Conservation (phyloP, 1,140 invertebrate genomes). For the Formica selysi region DNA sequence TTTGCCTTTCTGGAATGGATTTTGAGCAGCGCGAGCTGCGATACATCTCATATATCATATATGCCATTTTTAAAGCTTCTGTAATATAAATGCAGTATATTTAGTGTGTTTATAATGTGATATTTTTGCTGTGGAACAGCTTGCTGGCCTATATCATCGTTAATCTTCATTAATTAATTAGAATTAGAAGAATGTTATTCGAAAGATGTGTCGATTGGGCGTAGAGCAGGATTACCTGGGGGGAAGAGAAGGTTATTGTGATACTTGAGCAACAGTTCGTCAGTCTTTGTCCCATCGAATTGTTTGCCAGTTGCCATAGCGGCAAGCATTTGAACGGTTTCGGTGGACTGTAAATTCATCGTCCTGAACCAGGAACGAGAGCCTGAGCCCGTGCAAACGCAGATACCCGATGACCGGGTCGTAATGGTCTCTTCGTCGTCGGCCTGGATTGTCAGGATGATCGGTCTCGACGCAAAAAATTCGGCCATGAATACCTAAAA, state of each 20-base stretch:
- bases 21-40: background rate
- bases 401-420: constrained; percentile 97
- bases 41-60: constrained; percentile 64
- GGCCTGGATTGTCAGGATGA: constrained; percentile 92
- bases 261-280: constrained; percentile 64
- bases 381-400: constrained; percentile 97
- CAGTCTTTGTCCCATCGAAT: constrained; percentile 35
- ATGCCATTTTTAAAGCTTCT: constrained; percentile 67
- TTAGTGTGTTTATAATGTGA: background rate
- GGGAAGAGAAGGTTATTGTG: constrained; percentile 51
- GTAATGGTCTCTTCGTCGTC: constrained; percentile 90
- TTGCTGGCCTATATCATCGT: background rate
- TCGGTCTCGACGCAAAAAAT: constrained; percentile 95
- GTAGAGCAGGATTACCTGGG: constrained; percentile 41
- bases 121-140: background rate
- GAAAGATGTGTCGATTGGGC: background rate
- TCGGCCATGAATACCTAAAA: constrained; percentile 96
- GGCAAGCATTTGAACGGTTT: constrained; percentile 58
- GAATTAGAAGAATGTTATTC: background rate
- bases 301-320: constrained; percentile 62
- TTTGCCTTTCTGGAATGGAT: constrained; percentile 13
- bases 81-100: constrained; percentile 9
- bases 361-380: constrained; percentile 97
- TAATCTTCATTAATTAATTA: background rate
- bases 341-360: constrained; percentile 89